phyloP scores from a whole-genome alignment of 1,140 invertebrate species.

The Caenorhabditis inopinata region DNA sequence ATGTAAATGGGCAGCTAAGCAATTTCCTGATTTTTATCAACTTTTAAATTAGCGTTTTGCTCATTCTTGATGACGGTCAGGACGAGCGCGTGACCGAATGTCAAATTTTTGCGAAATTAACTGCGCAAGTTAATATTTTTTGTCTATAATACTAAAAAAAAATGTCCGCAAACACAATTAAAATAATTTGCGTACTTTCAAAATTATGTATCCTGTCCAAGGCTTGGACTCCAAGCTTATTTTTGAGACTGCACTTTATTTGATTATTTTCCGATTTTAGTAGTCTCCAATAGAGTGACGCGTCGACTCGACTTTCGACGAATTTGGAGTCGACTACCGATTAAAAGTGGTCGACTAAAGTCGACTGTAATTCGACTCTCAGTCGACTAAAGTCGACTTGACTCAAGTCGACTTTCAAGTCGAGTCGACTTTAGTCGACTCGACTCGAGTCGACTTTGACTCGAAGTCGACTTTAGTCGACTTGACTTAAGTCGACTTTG shows the following conservation, averaged over 20 bases:
- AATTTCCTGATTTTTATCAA: neutral
- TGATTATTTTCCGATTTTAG: neutral
- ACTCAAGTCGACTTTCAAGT: no score
- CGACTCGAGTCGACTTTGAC: no score
- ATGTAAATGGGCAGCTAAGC: neutral
- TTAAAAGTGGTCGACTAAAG: no score
- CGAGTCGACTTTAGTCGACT: no score
- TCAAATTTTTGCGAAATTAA: neutral
- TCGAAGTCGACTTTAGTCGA: no score
- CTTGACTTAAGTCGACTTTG: no score
- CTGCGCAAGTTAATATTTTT: neutral
- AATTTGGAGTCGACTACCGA: no score
- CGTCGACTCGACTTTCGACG: no score
- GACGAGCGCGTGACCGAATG: slow-evolving; percentile 12
- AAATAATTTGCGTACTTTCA: neutral
- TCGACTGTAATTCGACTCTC: no score
- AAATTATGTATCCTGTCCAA: no score
- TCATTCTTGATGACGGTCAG: slow-evolving; percentile 26
- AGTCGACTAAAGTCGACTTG: no score
- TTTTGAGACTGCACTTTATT: neutral
- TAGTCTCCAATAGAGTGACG: neutral
- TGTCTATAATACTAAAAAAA: neutral
- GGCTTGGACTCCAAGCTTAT: neutral
- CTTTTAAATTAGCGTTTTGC: neutral
- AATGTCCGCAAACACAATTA: neutral